Evolutionary conservation across 1,140 invertebrate genomes (phyloP).

Genomic region (Eueides isabella): DNA sequence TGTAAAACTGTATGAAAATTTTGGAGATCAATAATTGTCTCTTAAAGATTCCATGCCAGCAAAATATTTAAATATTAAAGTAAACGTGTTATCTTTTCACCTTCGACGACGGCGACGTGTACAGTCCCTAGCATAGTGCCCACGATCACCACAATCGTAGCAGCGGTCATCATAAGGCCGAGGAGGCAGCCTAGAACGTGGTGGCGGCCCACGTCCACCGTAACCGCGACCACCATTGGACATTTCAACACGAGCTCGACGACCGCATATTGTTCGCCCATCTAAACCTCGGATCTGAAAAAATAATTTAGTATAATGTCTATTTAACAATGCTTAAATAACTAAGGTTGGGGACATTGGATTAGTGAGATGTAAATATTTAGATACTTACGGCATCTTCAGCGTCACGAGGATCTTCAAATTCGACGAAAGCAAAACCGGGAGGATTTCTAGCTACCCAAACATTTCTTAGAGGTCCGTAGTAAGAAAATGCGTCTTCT

Average conservation of each 20-base stretch:
- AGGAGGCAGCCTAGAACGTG: constrained; percentile 86
- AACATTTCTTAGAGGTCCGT: constrained; percentile 96
- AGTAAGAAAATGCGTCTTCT: constrained; percentile 97
- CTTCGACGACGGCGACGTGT: constrained; percentile 85
- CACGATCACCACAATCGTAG: constrained; percentile 95
- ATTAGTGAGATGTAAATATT: not conserved
- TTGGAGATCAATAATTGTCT: constrained; percentile 15
- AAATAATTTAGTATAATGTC: constrained; percentile 17
- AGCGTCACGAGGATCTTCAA: constrained; percentile 98
- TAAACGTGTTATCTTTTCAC: constrained; percentile 51
- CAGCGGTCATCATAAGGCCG: constrained; percentile 90
- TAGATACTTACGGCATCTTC: constrained; percentile 92
- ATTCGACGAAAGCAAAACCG: constrained; percentile 99
- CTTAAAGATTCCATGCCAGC: constrained; percentile 62
- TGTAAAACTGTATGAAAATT: not conserved
- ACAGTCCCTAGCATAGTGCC: constrained; percentile 96
- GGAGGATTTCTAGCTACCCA: constrained; percentile 98
- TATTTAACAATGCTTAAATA: not conserved
- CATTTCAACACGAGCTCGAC: constrained; percentile 94
- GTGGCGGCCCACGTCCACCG: constrained; percentile 83
- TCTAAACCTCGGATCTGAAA: constrained; percentile 83
- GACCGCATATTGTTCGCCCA: constrained; percentile 92
- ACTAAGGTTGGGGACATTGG: too few species aligned
- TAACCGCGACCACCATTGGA: constrained; percentile 92
- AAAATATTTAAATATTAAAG: constrained; percentile 44